Conservation (phyloP, 2,888 invertebrate species). For the Drosophila anomelani region DNA sequence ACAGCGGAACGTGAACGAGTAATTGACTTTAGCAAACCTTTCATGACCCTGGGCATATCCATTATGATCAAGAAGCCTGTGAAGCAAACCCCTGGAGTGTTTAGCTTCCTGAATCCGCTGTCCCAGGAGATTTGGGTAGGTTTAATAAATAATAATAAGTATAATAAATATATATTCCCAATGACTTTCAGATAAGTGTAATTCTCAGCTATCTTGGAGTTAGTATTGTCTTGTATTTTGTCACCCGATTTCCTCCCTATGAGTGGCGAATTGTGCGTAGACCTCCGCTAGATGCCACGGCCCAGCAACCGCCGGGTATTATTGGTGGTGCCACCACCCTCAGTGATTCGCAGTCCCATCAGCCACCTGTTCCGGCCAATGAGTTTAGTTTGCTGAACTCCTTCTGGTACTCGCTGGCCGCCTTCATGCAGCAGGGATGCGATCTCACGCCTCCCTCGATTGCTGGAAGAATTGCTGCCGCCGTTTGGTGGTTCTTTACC, state of each 20-base stretch:
- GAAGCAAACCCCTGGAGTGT: constrained; percentile 97
- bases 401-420: constrained; percentile 98
- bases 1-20: constrained; percentile 96
- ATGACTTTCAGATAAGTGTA: constrained; percentile 87
- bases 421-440: constrained; percentile 99
- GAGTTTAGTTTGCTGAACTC: constrained; percentile 98
- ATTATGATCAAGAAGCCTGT: constrained; percentile 97
- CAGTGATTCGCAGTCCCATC: constrained; percentile 45
- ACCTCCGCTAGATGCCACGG: constrained; percentile 45
- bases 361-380: constrained; percentile 85
- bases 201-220: constrained; percentile 97
- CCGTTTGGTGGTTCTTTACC: constrained; percentile 99
- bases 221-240: constrained; percentile 98
- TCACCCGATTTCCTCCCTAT: constrained; percentile 97
- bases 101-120: constrained; percentile 98
- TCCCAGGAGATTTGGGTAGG: constrained; percentile 99
- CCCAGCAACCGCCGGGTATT: constrained; percentile 81
- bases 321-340: constrained; percentile 74
- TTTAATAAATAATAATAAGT: background rate
- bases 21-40: constrained; percentile 99
- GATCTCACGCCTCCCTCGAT: constrained; percentile 96
- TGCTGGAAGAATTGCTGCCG: constrained; percentile 93
- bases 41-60: constrained; percentile 97
- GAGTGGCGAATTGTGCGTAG: constrained; percentile 94
- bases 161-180: no score